Base-by-base conservation (phyloP, 2,113 vertebrate genomes). In the Verasper variegatus region DNA sequence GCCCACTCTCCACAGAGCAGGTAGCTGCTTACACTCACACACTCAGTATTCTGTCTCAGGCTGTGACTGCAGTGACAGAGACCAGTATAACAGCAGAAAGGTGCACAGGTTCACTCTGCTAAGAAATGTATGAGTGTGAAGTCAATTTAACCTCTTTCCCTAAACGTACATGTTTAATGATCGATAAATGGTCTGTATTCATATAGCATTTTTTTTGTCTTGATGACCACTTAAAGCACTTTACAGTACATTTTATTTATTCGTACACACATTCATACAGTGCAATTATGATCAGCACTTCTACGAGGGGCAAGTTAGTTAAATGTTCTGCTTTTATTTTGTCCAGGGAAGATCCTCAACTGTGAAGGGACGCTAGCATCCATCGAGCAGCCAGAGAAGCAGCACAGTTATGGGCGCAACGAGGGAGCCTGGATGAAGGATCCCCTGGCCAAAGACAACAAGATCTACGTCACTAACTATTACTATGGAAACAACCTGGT, bases 351-450 rank as follows among this genome's bases (percentile, higher is more conserved):
- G 80, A 95, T 96, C 83, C 84, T 85, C 1, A 94, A 94, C 74
- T 99, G 98, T 0, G 97, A 98, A 66, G 97, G 97, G 59, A 99
- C 98, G 1, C 92, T 99, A 0, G 92, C 95, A 20, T 95, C 96
- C 0, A 95, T 99, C 49, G 96, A 98, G 65, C 85, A 89, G 3
- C 97, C 98, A 0, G 82, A 76, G 59, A 96, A 95, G 80, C 97
- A 98, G 45, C 97, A 99, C 92, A 99, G 96, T 87, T 99, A 99
- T 0, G 98, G 97, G 14, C 97, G 97, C 42, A 97, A 98, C 0
- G 98, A 99, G 73, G 98, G 98, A 2, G 97, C 98, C 57, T 99
- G 98, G 98, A 98, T 99, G 97, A 99, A 99, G 91, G 98, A 99
- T 85, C 97, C 98, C 0, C 70, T 92, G 0, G 95, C 96, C n/a